A percentile compares a stretch with the other conserved stretches of the same genome.
Conservation (phyloP, 2,113 vertebrate genomes). For the Myrmecophaga tridactyla region DNA sequence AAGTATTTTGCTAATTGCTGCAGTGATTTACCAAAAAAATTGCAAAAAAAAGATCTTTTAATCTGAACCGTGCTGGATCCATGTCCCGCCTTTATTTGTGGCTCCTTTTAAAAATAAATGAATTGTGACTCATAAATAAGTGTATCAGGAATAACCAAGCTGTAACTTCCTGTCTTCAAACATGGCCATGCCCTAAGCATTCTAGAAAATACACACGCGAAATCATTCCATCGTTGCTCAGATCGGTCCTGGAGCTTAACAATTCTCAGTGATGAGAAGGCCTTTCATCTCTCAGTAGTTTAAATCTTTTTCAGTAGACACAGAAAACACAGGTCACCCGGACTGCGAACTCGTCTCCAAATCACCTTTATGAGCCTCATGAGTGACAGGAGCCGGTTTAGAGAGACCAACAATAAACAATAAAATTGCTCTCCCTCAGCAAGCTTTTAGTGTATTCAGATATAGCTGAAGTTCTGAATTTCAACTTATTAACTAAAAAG, state of each 20-base stretch:
- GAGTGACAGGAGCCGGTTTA: constrained; percentile 31
- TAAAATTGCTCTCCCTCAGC: constrained; percentile 8
- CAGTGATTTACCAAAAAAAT: background rate
- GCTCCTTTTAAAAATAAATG: constrained; percentile 40
- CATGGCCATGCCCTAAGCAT: background rate
- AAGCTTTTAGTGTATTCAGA: constrained; percentile 50
- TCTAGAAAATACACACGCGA: constrained; percentile 26
- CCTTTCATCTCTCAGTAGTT: constrained; percentile 32
- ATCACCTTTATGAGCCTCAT: background rate
- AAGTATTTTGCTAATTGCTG: constrained; percentile 7
- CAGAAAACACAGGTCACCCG: constrained; percentile 27
- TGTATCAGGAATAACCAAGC: background rate
- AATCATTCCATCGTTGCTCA: background rate
- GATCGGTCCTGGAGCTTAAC: background rate
- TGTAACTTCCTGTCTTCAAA: constrained; percentile 10
- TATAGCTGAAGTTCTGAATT: background rate
- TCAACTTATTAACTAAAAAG: constrained; percentile 58
- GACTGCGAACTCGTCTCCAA: background rate
- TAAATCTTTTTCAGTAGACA: constrained; percentile 13
- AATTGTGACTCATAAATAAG: constrained; percentile 43
- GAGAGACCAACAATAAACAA: constrained; percentile 18
- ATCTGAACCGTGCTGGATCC: background rate
- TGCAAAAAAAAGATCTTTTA: background rate
- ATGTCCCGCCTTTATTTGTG: constrained; percentile 14
- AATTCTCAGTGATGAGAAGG: background rate